Evolutionary conservation across 2,113 vertebrate genomes (phyloP).

Genomic region (Corythaixoides concolor): DNA sequence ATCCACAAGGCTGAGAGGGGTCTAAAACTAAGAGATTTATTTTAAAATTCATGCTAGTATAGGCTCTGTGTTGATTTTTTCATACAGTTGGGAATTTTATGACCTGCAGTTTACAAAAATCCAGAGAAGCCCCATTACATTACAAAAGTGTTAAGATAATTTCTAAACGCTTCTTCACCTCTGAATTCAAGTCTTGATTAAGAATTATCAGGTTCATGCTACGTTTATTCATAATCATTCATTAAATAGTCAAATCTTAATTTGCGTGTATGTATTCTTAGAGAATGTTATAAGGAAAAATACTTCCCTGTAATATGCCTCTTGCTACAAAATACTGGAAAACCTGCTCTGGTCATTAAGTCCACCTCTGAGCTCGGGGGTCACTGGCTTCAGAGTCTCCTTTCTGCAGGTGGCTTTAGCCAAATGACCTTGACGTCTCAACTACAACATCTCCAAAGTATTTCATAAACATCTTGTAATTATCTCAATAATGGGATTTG

Average conservation of each 20-base stretch:
- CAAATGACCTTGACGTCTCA: not conserved
- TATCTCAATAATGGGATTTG: conserved; percentile 32
- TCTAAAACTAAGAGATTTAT: not conserved
- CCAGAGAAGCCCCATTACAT: not conserved
- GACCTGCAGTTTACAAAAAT: not conserved
- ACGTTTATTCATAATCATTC: not conserved
- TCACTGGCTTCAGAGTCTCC: not conserved
- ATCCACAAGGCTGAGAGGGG: not conserved
- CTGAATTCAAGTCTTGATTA: not conserved
- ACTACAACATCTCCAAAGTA: not conserved
- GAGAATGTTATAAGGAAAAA: not conserved
- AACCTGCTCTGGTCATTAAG: not conserved
- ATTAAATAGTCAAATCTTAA: not conserved
- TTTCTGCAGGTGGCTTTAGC: not conserved
- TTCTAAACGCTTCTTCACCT: not conserved
- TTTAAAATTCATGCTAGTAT: not conserved
- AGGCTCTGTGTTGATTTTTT: not conserved
- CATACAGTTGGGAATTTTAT: not conserved
- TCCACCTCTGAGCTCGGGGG: not conserved
- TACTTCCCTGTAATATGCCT: not conserved
- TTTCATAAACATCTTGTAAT: conserved; percentile 39
- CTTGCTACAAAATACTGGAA: not conserved
- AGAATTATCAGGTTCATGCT: not conserved
- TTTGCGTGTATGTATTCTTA: not conserved
- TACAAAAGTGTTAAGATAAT: too few relatives aligned